Evolutionary conservation across 2,113 vertebrate species (phyloP), one percentile per base, ranked within the genome.

Genomic region (Pao palembangensis): DNA sequence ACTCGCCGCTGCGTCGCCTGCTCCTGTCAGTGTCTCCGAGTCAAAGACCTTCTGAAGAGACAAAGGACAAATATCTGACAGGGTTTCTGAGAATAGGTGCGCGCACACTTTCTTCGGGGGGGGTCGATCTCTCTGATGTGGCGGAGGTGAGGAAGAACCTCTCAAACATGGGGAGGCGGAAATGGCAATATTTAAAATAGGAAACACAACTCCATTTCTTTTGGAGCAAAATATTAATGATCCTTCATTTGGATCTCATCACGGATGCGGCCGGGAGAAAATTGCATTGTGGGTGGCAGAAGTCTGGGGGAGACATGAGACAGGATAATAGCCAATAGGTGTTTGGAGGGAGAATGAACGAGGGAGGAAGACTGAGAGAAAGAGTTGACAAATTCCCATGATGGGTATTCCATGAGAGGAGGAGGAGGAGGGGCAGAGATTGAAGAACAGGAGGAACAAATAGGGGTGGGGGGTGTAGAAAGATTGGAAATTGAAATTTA

Each of bases 401-500:
- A 87, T 85, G 79, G 81, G 67, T 78, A 61, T 17, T 66, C 64
- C 68, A 54, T 38, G 81, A 61, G 68, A 67, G 62, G 31, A 67
- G 42, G 8, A 12, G 2, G 44, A 6, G 44, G 12, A 16, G 12
- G 18, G 8, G 31, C 51, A 49, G 44, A 15, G 53, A 49, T 16
- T 13, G 60, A 31, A 47, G 63, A 57, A 61, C 21, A 50, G 17
- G 52, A 38, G 41, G 58, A 51, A 65, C 66, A 71, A 60, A 50
- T 17, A 15, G 68, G 15, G 55, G 84, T 85, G 23, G 19, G 69
- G 54, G 17, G 54, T 82, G 85, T 80, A 73, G 84, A 88, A 89
- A 88, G 89, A 91, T 91, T 89, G 86, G 89, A 93, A 94, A 93
- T 95, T 93, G 93, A 96, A 97, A 98, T 97, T 93, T 93, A 94